Conservation (phyloP, 2,113 vertebrate genomes). For the Empidonax alnorum region DNA sequence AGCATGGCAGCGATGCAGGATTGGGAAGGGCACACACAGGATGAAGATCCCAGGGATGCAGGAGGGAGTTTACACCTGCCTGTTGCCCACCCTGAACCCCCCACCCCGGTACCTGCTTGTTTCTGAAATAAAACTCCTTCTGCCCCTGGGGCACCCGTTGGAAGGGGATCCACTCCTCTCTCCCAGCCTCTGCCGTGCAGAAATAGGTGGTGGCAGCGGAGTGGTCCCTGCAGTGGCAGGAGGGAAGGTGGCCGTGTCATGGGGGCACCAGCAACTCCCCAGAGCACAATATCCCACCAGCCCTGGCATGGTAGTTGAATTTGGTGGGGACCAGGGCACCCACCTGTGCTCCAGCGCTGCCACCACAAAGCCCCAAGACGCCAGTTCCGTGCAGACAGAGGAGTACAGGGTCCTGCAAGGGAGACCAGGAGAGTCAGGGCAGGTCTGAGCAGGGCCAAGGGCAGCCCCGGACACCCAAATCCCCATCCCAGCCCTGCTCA, state of each 20-base stretch:
- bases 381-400: slow-evolving; percentile 75
- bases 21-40: neutral
- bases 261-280: fast-evolving
- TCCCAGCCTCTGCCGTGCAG: neutral
- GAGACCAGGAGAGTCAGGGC: neutral
- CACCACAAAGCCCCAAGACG: slow-evolving; percentile 76
- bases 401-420: slow-evolving; percentile 74
- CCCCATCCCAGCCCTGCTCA: fast-evolving
- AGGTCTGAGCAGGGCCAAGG: fast-evolving
- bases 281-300: neutral
- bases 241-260: fast-evolving
- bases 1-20: fast-evolving
- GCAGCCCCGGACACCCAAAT: fast-evolving
- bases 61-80: neutral
- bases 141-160: slow-evolving; percentile 59
- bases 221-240: slow-evolving; percentile 65
- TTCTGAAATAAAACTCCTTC: slow-evolving; percentile 79
- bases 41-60: neutral
- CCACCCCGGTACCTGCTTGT: slow-evolving; percentile 70
- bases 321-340: neutral
- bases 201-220: slow-evolving; percentile 77
- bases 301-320: fast-evolving
- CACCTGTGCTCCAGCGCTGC: slow-evolving; percentile 78
- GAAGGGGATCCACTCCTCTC: slow-evolving; percentile 77
- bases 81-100: neutral